These are phyloP conservation scores for Tenthredo livida DNA, from an alignment of 2,888 invertebrate species.

Conservation along the genomic window DNA sequence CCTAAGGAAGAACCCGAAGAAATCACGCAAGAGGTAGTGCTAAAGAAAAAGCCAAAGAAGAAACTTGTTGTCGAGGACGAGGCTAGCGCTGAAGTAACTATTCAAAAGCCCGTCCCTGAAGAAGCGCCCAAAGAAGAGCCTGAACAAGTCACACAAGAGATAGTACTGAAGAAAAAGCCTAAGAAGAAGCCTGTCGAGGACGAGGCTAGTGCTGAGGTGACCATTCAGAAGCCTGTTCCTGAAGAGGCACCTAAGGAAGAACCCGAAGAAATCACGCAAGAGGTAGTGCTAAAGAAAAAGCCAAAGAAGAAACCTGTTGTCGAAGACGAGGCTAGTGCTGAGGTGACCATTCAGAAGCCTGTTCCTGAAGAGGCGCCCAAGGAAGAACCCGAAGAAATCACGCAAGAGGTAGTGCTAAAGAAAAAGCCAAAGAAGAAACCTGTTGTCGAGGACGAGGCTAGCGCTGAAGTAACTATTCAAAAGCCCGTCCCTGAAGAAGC, in stretches of 20 bases:
- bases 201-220: slow-evolving; percentile 60
- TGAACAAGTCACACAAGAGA: slow-evolving; percentile 65
- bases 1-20: slow-evolving; percentile 64
- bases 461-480: slow-evolving; percentile 58
- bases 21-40: slow-evolving; percentile 68
- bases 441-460: slow-evolving; percentile 65
- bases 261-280: slow-evolving; percentile 71
- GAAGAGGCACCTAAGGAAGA: slow-evolving; percentile 60
- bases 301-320: slow-evolving; percentile 61
- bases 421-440: slow-evolving; percentile 69
- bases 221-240: slow-evolving; percentile 63
- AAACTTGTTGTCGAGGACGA: slow-evolving; percentile 64
- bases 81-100: slow-evolving; percentile 64
- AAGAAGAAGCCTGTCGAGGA: slow-evolving; percentile 73
- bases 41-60: slow-evolving; percentile 67
- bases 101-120: slow-evolving; percentile 63
- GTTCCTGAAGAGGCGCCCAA: slow-evolving; percentile 50
- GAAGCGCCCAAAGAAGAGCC: slow-evolving; percentile 69
- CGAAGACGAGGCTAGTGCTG: slow-evolving; percentile 66
- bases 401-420: slow-evolving; percentile 59
- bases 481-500: slow-evolving; percentile 62
- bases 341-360: slow-evolving; percentile 63
- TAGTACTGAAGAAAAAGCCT: slow-evolving; percentile 68
- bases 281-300: slow-evolving; percentile 67
- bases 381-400: slow-evolving; percentile 59